These are phyloP conservation scores for Sitta europaea DNA, from an alignment of 2,113 vertebrate species.

Conservation along the genomic window DNA sequence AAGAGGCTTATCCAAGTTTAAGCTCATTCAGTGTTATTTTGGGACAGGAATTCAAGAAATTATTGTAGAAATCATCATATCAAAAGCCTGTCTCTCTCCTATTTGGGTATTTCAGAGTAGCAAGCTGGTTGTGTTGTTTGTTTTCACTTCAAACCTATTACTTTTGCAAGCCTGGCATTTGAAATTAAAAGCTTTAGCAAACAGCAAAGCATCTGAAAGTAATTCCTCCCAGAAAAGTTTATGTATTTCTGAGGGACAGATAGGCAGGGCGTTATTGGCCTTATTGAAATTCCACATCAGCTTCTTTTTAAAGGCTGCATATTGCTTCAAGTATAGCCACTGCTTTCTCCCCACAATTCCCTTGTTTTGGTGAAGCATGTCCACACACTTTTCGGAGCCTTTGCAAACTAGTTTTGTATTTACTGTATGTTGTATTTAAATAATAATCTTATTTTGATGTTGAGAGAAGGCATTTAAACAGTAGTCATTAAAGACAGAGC, in stretches of 20 bases:
- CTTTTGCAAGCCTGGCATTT: background rate
- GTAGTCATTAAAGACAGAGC: background rate
- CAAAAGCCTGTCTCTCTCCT: background rate
- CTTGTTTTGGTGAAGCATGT: background rate
- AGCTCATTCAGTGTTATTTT: background rate
- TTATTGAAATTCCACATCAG: conserved; percentile 15
- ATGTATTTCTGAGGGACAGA: background rate
- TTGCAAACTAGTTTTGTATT: conserved; percentile 40
- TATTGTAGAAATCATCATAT: background rate
- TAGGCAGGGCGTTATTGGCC: background rate
- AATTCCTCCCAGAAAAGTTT: background rate
- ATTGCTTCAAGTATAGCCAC: conserved; percentile 32
- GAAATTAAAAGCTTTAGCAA: background rate
- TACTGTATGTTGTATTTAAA: conserved; percentile 36
- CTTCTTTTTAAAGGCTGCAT: conserved; percentile 16
- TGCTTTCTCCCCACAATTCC: conserved; percentile 6
- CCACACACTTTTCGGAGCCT: background rate
- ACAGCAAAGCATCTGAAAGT: background rate
- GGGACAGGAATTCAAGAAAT: background rate
- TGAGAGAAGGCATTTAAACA: conserved; percentile 35
- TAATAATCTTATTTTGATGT: conserved; percentile 9
- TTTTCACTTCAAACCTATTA: background rate
- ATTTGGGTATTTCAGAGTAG: background rate
- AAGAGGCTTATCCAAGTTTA: background rate
- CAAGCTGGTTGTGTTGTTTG: background rate